These are phyloP conservation scores for Leptinotarsa undecemlineata DNA, from an alignment of 1,140 invertebrate genomes.

Conservation along the genomic window DNA sequence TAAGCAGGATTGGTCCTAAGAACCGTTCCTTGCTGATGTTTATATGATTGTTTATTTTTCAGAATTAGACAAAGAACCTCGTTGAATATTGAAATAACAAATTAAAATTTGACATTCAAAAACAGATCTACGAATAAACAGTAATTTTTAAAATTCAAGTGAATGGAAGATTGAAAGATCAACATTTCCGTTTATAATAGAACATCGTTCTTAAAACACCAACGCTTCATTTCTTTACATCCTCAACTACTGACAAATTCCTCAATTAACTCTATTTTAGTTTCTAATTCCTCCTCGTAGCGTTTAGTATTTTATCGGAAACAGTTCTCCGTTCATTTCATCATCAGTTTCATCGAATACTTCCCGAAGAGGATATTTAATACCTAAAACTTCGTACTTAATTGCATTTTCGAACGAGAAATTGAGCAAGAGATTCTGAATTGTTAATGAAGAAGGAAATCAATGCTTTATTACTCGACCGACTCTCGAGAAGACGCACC, in stretches of 20 bases:
- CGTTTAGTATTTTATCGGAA: neutral
- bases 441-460: constrained; percentile 6
- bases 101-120: no score
- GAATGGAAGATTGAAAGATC: no score
- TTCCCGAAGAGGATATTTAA: constrained; percentile 1
- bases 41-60: no score
- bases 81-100: no score
- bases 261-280: neutral
- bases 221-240: no score
- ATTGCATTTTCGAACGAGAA: neutral
- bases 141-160: no score
- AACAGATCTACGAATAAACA: no score
- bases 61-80: no score
- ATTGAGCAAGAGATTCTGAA: constrained; percentile 2
- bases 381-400: neutral
- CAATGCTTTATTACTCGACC: neutral
- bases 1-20: no score
- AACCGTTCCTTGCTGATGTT: no score
- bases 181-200: no score
- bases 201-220: no score
- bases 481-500: neutral
- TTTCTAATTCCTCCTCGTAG: neutral
- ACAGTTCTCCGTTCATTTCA: neutral
- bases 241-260: neutral
- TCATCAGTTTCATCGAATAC: constrained; percentile 6